Conservation (phyloP, 2,888 invertebrate species). For the Caenorhabditis sp. region DNA sequence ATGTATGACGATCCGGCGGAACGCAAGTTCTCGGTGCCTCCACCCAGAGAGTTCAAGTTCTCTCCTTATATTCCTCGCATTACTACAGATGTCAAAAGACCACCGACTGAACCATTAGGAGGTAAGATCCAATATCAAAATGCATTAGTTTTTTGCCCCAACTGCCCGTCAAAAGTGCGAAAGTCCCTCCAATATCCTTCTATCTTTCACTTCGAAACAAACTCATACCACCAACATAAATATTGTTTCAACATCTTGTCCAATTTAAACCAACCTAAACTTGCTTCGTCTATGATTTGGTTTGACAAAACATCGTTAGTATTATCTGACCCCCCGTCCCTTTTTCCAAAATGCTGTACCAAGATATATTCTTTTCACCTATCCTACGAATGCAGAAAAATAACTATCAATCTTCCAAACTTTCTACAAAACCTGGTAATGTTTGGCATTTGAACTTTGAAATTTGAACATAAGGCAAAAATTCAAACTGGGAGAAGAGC, state of each 20-base stretch:
- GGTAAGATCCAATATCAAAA: conserved; percentile 50
- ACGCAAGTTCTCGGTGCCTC: conserved; percentile 67
- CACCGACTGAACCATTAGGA: conserved; percentile 34
- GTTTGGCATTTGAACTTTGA: conserved; percentile 14
- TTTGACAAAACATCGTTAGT: conserved; percentile 34
- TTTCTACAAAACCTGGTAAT: conserved; percentile 47
- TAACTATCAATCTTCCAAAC: not conserved
- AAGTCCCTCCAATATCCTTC: conserved; percentile 21
- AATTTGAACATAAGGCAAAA: too few species aligned
- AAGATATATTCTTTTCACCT: conserved; percentile 52
- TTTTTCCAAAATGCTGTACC: conserved; percentile 33
- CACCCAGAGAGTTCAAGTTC: conserved; percentile 67
- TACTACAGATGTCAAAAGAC: conserved; percentile 51
- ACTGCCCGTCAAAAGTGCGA: too few species aligned
- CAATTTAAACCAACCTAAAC: not conserved
- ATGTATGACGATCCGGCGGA: conserved; percentile 62
- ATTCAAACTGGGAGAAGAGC: not conserved
- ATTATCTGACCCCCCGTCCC: not conserved
- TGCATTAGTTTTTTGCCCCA: conserved; percentile 8
- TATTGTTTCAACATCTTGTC: too few species aligned
- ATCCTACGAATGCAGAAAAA: conserved; percentile 42
- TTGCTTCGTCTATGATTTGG: conserved; percentile 14
- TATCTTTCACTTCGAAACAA: too few species aligned
- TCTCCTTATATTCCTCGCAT: conserved; percentile 63
- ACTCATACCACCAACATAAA: too few species aligned